Base-by-base conservation (phyloP, 2,797 vertebrate genomes). In the Phrynocephalus forsythii region DNA sequence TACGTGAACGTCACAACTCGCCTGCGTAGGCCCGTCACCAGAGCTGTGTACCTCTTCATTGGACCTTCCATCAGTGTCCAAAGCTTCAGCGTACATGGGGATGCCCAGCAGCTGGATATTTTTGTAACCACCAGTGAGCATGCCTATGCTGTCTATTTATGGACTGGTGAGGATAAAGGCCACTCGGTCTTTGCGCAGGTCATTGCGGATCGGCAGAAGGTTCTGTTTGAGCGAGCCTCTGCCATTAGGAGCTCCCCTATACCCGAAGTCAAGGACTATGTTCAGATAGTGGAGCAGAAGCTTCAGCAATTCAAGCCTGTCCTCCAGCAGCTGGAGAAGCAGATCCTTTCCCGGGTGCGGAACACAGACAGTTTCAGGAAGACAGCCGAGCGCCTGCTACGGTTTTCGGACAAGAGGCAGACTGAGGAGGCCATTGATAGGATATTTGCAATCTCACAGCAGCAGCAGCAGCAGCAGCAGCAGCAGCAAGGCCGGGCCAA, bases 291-390 rank as follows among this genome's bases (percentile, higher is more conserved):
- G 94, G 98, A 99, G 86, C 97, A 97, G 93, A 99, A 97, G 93
- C 97, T 99, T 66, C 98, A 98, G 88, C 98, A 95, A 66, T 98
- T 98, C 90, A 99, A 99, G 88, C 98, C 98, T 0, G 97, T 99
- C 89, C 99, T 99, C 94, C 98, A 99, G 95, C 97, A 98, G 94
- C 97, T 99, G 86, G 98, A 99, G 95, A 98, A 98, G 88, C 98
- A 98, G 94, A 98, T 99, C 88, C 96, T 99, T 8, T 98, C 98
- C 28, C 97, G 96, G 22, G 98, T 98, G 30, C 97, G 97, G 48
- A 99, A 99, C 94, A 98, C 97, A 0, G 98, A 97, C 71, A 97
- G 97, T 94, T 99, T 99, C 89, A 95, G 97, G 63, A 98, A 98
- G 95, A 98, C 98, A 0, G 98, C 98, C 0, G 98, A 99, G 93